Evolutionary conservation across 1,140 invertebrate genomes (phyloP).

Genomic region (Pachyrhynchus sulphureomaculatus): DNA sequence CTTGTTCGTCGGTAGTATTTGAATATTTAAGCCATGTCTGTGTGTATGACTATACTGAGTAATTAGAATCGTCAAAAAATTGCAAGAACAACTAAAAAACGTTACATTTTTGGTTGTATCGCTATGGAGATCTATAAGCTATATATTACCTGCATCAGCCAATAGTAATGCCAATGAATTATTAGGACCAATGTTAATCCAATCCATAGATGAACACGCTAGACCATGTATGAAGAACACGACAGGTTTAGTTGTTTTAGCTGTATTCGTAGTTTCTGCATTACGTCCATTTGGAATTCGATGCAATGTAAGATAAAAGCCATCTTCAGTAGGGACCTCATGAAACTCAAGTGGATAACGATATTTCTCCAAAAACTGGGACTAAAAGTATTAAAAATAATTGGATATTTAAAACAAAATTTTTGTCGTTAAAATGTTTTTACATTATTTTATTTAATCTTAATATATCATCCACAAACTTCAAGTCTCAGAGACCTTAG

Average conservation of each 20-base stretch:
- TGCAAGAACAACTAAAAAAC: neutral
- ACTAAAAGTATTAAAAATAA: too few species aligned
- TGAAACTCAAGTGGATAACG: constrained; percentile 33
- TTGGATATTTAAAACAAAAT: too few species aligned
- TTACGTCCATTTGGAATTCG: constrained; percentile 26
- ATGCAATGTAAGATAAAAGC: constrained; percentile 27
- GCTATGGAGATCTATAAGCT: neutral
- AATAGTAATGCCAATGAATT: neutral
- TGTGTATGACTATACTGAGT: too few species aligned
- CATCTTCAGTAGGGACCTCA: constrained; percentile 28
- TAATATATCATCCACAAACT: too few species aligned
- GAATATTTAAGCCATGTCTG: too few species aligned
- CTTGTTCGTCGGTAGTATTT: too few species aligned
- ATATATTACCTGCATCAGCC: constrained; percentile 8
- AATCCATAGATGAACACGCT: neutral
- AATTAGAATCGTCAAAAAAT: neutral
- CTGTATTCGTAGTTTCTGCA: neutral
- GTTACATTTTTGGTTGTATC: neutral
- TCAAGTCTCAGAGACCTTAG: too few species aligned
- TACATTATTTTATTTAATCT: too few species aligned
- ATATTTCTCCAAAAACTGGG: constrained; percentile 19
- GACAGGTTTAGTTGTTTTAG: neutral
- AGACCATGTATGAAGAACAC: constrained; percentile 6
- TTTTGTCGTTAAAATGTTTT: too few species aligned
- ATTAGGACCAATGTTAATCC: neutral